Evolutionary conservation across 2,113 vertebrate genomes (phyloP).

Genomic region (Anguilla japonica): DNA sequence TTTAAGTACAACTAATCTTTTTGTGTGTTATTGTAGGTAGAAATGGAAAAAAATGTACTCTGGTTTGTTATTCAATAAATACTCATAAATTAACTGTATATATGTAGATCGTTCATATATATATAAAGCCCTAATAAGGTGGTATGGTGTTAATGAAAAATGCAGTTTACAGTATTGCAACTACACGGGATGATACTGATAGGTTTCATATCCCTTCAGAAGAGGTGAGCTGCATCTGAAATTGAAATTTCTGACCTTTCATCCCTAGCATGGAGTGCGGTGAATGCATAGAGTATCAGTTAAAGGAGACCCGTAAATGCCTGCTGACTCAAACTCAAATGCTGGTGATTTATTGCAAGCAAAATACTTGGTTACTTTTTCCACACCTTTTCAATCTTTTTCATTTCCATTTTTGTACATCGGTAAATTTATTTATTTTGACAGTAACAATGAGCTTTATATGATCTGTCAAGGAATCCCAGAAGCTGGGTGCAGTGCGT

Average conservation of each 20-base stretch:
- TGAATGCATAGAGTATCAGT: background rate
- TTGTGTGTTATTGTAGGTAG: too few species aligned
- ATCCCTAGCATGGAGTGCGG: background rate
- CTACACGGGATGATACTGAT: too few species aligned
- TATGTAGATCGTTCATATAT: too few species aligned
- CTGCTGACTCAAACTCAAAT: constrained; percentile 28
- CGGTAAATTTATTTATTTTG: constrained; percentile 34
- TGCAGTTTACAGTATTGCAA: too few species aligned
- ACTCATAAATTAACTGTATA: too few species aligned
- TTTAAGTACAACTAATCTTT: too few species aligned
- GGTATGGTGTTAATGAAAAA: too few species aligned
- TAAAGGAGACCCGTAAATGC: constrained; percentile 39
- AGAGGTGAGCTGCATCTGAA: background rate
- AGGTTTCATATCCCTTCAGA: background rate
- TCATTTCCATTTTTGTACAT: constrained; percentile 40
- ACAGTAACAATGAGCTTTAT: constrained; percentile 51
- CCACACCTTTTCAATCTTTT: constrained; percentile 49
- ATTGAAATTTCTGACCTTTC: background rate
- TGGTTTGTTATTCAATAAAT: too few species aligned
- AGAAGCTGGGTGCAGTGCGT: constrained; percentile 33
- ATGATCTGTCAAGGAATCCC: constrained; percentile 53
- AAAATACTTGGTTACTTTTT: constrained; percentile 38
- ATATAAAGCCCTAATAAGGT: too few species aligned
- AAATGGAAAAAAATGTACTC: too few species aligned
- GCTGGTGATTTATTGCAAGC: too few species aligned